These are phyloP conservation scores for Glyptemys insculpta DNA, from an alignment of 2,797 vertebrate species.

Conservation along the genomic window DNA sequence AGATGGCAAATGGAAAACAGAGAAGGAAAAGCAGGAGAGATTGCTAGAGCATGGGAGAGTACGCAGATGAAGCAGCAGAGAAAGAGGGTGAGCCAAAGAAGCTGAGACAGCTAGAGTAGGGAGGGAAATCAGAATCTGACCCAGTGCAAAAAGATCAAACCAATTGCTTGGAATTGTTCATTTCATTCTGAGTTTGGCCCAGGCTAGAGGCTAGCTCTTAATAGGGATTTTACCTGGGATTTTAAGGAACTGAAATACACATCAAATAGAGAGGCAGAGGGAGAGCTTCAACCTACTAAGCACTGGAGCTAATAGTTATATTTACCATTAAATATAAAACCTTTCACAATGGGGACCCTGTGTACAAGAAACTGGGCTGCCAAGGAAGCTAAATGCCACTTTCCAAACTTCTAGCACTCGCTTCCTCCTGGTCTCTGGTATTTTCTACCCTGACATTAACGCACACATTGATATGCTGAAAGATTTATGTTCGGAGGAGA, in stretches of 20 bases:
- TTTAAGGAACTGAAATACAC: too few species aligned
- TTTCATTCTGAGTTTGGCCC: rapidly evolving
- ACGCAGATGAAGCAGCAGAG: background rate
- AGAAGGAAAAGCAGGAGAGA: rapidly evolving
- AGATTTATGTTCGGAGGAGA: background rate
- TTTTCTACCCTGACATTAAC: background rate
- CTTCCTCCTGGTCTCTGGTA: background rate
- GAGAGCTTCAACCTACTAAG: rapidly evolving
- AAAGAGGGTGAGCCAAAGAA: background rate
- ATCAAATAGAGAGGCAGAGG: rapidly evolving
- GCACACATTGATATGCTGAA: rapidly evolving
- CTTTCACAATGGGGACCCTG: background rate
- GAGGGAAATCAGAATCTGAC: background rate
- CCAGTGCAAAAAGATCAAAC: background rate
- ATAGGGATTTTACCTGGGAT: rapidly evolving
- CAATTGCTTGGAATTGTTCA: rapidly evolving
- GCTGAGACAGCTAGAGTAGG: rapidly evolving
- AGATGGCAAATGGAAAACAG: rapidly evolving
- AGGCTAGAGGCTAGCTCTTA: background rate
- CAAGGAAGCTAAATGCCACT: background rate
- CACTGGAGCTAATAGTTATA: rapidly evolving
- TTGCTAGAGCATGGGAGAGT: background rate
- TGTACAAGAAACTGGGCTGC: background rate
- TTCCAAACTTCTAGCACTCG: background rate
- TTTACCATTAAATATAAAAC: background rate